Percentiles rank a stretch among this genome's conserved stretches.
Evolutionary conservation across 2,113 vertebrate genomes (phyloP).

Genomic region (Caretta caretta): DNA sequence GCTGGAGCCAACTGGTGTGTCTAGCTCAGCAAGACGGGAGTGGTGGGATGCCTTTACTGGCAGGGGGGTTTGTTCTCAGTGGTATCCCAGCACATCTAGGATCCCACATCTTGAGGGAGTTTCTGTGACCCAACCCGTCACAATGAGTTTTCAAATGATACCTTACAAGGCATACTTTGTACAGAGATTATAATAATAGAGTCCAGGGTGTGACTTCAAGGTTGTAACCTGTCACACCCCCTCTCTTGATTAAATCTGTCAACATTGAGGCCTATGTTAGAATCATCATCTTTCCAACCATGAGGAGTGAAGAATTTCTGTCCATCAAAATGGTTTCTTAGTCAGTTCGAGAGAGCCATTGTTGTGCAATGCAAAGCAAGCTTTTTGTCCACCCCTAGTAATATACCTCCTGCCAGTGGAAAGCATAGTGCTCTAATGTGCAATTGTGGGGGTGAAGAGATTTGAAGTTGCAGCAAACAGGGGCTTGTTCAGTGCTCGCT

Average conservation of each 20-base stretch:
- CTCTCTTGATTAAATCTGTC: constrained; percentile 1
- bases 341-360: neutral
- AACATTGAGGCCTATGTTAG: neutral
- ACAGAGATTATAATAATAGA: neutral
- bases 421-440: neutral
- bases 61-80: no score
- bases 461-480: neutral
- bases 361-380: neutral
- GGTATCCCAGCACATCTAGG: no score
- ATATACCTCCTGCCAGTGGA: neutral
- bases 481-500: neutral
- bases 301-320: constrained; percentile 10
- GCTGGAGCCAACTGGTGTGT: no score
- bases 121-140: no score
- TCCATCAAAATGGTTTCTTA: neutral
- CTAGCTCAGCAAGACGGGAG: no score
- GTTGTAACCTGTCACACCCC: neutral
- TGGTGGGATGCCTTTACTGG: no score
- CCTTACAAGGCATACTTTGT: neutral
- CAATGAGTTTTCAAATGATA: neutral
- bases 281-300: neutral
- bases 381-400: neutral
- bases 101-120: no score
- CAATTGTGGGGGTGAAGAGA: neutral
- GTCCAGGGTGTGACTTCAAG: neutral